Percentiles rank a stretch among this genome's conserved stretches.
Evolutionary conservation across 1,140 invertebrate species (phyloP).

Genomic region (Nixonia krombeini): DNA sequence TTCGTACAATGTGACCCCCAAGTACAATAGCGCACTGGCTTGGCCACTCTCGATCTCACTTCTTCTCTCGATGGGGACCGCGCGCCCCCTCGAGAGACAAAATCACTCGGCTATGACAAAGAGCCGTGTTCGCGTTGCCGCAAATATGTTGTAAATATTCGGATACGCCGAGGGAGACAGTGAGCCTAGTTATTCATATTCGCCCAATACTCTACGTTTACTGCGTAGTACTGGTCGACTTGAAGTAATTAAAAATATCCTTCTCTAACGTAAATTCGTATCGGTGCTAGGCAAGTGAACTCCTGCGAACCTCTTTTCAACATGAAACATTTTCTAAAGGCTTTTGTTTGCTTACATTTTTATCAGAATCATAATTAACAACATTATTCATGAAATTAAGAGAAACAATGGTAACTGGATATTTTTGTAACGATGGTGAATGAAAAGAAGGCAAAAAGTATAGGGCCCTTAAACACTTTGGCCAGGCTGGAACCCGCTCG

Average conservation of each 20-base stretch:
- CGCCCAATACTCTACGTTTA: too few relatives aligned
- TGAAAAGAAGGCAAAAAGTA: conserved; percentile 33
- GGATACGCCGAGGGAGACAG: conserved; percentile 20
- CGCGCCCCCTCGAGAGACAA: conserved; percentile 46
- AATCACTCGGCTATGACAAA: conserved; percentile 66
- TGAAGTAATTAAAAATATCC: too few relatives aligned
- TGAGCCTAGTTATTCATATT: too few relatives aligned
- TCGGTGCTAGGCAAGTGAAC: too few relatives aligned
- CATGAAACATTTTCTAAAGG: too few relatives aligned
- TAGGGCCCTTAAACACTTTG: conserved; percentile 60
- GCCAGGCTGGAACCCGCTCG: conserved; percentile 50
- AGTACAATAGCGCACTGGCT: conserved; percentile 64
- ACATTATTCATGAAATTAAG: too few relatives aligned
- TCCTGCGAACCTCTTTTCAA: too few relatives aligned
- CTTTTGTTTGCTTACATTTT: too few relatives aligned
- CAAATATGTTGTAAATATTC: conserved; percentile 67
- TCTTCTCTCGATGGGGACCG: conserved; percentile 34
- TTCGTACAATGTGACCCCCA: conserved; percentile 62
- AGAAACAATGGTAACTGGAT: too few relatives aligned
- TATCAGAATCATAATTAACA: too few relatives aligned
- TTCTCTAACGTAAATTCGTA: too few relatives aligned
- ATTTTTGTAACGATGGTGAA: conserved; percentile 9
- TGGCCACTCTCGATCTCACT: conserved; percentile 42
- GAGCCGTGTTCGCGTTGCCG: conserved; percentile 64
- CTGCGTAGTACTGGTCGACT: too few relatives aligned